Base-by-base conservation (phyloP, 2,797 vertebrate genomes). In the Alosa sapidissima region DNA sequence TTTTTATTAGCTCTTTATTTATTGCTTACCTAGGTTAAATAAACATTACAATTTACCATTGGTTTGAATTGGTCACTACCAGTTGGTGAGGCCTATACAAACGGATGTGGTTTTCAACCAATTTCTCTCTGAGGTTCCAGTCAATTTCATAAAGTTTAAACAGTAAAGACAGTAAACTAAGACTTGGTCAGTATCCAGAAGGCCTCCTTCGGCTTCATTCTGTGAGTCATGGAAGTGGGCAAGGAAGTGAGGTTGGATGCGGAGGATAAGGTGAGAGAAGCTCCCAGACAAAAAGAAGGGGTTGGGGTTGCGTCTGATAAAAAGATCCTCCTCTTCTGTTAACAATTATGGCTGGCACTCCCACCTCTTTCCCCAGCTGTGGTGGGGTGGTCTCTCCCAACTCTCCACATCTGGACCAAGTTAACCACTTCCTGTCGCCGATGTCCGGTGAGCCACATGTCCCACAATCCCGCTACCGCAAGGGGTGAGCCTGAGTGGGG, bases 401-500 rank as follows among this genome's bases (percentile, higher is more conserved):
- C 88, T 90, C 92, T 84, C 88, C 91, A 94, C 94, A 96, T 96
- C 94, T 96, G 95, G 94, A 94, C 88, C 89, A 87, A 68, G 91
- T 95, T 95, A 95, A 93, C 86, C 87, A 93, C 93, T 94, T 95
- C 94, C 94, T 95, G 94, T 93, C 90, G 81, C 89, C 82, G 88
- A 87, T 92, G 93, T 95, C 93, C 94, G 94, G 90, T 93, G 90
- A 90, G 90, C 89, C 92, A 54, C 83, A 84, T 90, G 52, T 82
- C 52, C 83, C 62, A 86, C 84, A 86, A 81, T 89, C 81, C 87
- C 83, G 86, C 65, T 55, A 47, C 60, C 10, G 55, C 58, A 83
- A 55, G 24, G 87, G 82, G 83, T 48, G 88, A 89, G 90, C 24
- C 86, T 75, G 60, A 33, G 85, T 47, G 81, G 85, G 82, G 87